Conservation (phyloP, 1,140 invertebrate genomes). For the Araneus ventricosus region DNA sequence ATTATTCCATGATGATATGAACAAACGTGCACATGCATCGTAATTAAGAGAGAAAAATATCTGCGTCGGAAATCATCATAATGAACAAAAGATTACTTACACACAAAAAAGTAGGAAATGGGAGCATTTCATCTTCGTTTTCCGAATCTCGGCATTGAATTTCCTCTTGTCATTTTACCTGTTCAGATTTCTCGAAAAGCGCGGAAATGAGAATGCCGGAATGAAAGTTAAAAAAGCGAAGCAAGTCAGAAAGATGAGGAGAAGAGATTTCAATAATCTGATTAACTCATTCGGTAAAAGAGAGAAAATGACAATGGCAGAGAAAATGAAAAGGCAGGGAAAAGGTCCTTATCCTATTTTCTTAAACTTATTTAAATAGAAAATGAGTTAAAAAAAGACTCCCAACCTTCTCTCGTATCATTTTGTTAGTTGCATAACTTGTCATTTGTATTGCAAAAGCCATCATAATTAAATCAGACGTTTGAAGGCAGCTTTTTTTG, state of each 20-base stretch:
- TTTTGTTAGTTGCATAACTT: neutral
- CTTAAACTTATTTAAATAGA: neutral
- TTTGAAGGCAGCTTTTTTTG: neutral
- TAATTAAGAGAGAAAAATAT: neutral
- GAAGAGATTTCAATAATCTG: slow-evolving; percentile 16
- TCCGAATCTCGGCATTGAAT: neutral
- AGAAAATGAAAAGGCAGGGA: neutral
- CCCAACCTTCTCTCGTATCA: neutral
- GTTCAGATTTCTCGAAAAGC: slow-evolving; percentile 1
- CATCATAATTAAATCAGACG: neutral
- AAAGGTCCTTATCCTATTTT: slow-evolving; percentile 24
- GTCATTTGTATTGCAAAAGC: neutral
- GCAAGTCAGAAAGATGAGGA: neutral
- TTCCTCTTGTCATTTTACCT: slow-evolving; percentile 19
- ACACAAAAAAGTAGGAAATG: neutral
- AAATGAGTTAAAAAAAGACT: neutral
- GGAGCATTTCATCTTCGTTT: neutral
- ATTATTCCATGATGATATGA: neutral
- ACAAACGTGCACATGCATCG: neutral
- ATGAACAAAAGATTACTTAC: slow-evolving; percentile 22
- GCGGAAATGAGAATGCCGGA: neutral
- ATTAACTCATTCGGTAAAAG: slow-evolving; percentile 10
- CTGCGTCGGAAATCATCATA: slow-evolving; percentile 15
- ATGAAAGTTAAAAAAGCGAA: neutral
- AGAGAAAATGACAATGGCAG: slow-evolving; percentile 17